A percentile compares a stretch with the other conserved stretches of the same genome.
Conservation (phyloP, 2,113 vertebrate species). For the Lasiurus cinereus region DNA sequence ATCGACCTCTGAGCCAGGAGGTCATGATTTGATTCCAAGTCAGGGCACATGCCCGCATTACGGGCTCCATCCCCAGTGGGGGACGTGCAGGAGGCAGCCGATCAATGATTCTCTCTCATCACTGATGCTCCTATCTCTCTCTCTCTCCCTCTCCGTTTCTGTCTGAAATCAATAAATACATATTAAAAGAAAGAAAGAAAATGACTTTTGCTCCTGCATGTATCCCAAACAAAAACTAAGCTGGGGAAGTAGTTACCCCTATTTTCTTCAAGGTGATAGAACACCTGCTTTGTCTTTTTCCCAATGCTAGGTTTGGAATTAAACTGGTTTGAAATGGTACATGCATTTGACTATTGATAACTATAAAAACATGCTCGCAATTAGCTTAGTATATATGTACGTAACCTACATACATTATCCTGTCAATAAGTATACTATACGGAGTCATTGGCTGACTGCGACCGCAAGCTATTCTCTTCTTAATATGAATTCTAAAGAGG, state of each 20-base stretch:
- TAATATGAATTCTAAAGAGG: neutral
- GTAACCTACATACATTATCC: neutral
- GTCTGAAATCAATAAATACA: no score
- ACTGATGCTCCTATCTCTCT: no score
- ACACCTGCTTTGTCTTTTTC: neutral
- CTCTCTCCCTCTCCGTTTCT: no score
- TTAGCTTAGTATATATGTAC: neutral
- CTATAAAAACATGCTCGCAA: neutral
- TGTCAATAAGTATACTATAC: neutral
- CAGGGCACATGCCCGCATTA: no score
- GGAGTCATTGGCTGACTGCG: neutral
- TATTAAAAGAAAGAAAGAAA: conserved; percentile 1
- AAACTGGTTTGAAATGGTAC: neutral
- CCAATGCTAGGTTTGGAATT: neutral
- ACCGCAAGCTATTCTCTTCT: neutral
- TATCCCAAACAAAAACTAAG: neutral
- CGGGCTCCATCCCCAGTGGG: no score
- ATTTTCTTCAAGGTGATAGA: neutral
- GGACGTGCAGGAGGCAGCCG: no score
- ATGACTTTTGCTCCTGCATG: neutral
- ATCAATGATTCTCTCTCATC: no score
- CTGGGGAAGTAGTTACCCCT: neutral
- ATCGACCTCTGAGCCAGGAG: no score
- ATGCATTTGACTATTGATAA: neutral
- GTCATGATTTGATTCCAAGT: no score